Evolutionary conservation across 2,113 vertebrate genomes (phyloP).

Genomic region (Gymnobelideus leadbeateri): DNA sequence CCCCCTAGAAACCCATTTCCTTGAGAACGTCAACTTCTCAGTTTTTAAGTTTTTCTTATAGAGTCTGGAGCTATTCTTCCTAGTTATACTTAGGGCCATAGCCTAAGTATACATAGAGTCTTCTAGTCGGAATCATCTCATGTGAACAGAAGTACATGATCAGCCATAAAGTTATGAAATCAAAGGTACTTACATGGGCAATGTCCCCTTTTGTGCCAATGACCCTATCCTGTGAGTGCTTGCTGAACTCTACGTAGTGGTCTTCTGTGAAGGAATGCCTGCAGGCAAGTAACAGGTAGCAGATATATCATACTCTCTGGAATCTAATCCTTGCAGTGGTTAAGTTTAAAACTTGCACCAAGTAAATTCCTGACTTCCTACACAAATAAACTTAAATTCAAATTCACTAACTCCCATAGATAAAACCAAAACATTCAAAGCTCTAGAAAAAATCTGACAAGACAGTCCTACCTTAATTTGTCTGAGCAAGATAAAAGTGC

Average conservation of each 20-base stretch:
- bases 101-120: not conserved
- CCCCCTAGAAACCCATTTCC: not conserved
- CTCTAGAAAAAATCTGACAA: not conserved
- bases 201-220: slow-evolving; percentile 98
- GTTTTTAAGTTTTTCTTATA: slow-evolving; percentile 5
- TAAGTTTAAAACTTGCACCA: not conserved
- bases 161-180: not conserved
- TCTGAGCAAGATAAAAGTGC: not conserved
- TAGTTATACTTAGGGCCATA: not conserved
- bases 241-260: slow-evolving; percentile 99
- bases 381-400: not conserved
- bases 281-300: slow-evolving; percentile 59
- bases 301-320: slow-evolving; percentile 39
- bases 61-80: slow-evolving; percentile 21
- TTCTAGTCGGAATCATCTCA: not conserved
- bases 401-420: slow-evolving; percentile 25
- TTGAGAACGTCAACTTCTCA: slow-evolving; percentile 19
- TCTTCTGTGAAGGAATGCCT: slow-evolving; percentile 99
- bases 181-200: slow-evolving; percentile 90
- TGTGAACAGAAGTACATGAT: slow-evolving; percentile 18
- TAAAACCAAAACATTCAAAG: not conserved
- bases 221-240: slow-evolving; percentile 98
- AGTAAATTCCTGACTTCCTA: not conserved
- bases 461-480: slow-evolving; percentile 27
- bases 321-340: not conserved